Base-by-base conservation (phyloP, 2,888 invertebrate species). In the Flabesymbios commensalis region DNA sequence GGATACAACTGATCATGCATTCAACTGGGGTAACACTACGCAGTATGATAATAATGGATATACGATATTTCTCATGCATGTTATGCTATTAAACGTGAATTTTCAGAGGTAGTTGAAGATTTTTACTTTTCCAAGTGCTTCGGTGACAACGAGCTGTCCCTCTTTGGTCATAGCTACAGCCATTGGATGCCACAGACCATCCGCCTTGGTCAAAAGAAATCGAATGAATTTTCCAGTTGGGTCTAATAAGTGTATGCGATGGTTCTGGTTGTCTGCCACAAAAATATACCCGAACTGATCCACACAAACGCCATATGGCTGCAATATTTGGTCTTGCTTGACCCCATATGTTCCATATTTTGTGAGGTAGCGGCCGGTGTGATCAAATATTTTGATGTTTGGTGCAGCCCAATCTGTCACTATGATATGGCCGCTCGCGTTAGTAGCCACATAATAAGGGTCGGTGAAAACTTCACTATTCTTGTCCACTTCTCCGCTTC, bases 91-190 rank as follows among this genome's bases (percentile, higher is more conserved):
- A n/a, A n/a, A n/a, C n/a, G n/a, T n/a, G n/a, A n/a, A 28, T 36
- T n/a, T 36, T 61, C 42, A 74, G 19, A 70, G 69, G 56, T 78
- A 78, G 64, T 75, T 73, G 62, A 71, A 77, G 14, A 74, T 63
- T 56, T 75, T 77, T 41, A 78, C 70, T 62, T 77, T 75, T 1
- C 79, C 79, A n/a, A 77, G 65, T n/a, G 74, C 76, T 59, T 79
- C 77, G 14, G 77, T 74, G 14, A 79, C 70, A 10, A 75, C 65
- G 22, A 79, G 67, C 52, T 76, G 69, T 17, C 77, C 77, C 24
- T 70, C 66, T 19, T 67, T 65, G 48, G 73, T 70, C 3, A 77
- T 70, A 19, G 71, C 65, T 4, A 78, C 32, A 1, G 75, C 75
- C 71, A 78, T 75, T 5, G 79, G 79, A 45, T 78, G 74, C 74